Evolutionary conservation across 1,140 invertebrate genomes (phyloP), one percentile per base, ranked within the genome.

Genomic region (Cyphomyrmex costatus): DNA sequence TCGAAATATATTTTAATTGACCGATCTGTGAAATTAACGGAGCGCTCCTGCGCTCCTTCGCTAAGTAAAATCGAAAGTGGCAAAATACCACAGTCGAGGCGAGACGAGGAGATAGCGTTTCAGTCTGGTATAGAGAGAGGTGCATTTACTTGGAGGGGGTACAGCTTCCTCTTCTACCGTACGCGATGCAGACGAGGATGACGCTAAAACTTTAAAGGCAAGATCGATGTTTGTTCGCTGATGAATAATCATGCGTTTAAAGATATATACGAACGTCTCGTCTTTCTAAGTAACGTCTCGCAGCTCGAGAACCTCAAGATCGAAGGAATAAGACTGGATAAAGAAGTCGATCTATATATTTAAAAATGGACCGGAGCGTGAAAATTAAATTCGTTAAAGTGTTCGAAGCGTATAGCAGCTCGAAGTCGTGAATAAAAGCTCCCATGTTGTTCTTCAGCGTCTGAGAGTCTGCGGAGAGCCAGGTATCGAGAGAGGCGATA

Each of bases 31-130:
- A 83, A 83, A 83, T 83, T 83, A 78, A 79, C 49, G 46, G 30
- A 21, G 14, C 66, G 36, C 10, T 16, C 53, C n/a, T 53, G 74
- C 19, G 49, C 65, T 49, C 24, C 65, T 56, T 58, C 16, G 51
- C 68, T 53, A 63, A 56, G 60, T 88, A 87, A 88, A 88, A 88
- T 87, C 85, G 85, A 88, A 88, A 88, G 86, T 88, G 86, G 51
- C 30, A 42, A 87, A 84, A 84, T 87, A 74, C 51, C 56, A n/a
- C 30, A 58, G 63, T 66, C 77, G 60, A n/a, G 42, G 14, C 63
- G 33, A 74, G 36, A 73, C 53, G 14, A 73, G 36, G 66, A 73
- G 65, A 82, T 42, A 71, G 66, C 53, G 51, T 73, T 82, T 73
- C 51, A 73, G 49, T 53, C 66, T n/a, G 12, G 27, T 42, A 33